phyloP scores from a whole-genome alignment of 2,888 invertebrate species.

The Cactoblastis cactorum region DNA sequence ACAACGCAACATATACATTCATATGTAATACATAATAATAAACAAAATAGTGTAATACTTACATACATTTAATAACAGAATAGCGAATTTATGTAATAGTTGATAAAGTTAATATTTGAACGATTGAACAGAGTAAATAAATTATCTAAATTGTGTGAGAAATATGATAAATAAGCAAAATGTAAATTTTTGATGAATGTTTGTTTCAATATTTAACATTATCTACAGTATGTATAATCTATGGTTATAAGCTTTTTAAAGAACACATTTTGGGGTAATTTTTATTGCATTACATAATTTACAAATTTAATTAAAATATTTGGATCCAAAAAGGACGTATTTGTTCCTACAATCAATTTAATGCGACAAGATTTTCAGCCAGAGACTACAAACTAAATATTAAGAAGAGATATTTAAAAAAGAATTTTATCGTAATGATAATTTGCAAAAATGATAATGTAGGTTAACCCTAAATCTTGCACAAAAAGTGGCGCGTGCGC shows the following conservation, averaged over 20 bases:
- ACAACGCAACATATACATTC: slow-evolving; percentile 2
- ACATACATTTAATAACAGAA: neutral
- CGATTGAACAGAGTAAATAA: neutral
- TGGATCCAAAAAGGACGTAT: no score
- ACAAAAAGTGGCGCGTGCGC: slow-evolving; percentile 39
- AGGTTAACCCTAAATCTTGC: slow-evolving; percentile 48
- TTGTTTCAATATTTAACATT: no score
- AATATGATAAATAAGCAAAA: slow-evolving; percentile 20
- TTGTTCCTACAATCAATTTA: no score
- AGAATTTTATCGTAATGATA: neutral
- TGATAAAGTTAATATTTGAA: neutral
- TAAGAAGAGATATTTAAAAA: neutral
- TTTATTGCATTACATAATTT: no score
- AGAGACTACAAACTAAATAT: no score
- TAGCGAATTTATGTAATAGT: neutral
- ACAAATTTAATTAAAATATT: no score
- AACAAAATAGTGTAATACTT: neutral
- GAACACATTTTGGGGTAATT: no score
- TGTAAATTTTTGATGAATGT: neutral
- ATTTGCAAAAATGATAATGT: slow-evolving; percentile 29
- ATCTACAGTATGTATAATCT: no score
- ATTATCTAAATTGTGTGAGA: slow-evolving; percentile 10
- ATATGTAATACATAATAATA: slow-evolving; percentile 1
- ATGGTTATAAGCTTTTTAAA: no score
- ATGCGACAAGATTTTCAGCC: no score